Conservation (phyloP, 2,113 vertebrate genomes). For the Lophochroa leadbeateri region DNA sequence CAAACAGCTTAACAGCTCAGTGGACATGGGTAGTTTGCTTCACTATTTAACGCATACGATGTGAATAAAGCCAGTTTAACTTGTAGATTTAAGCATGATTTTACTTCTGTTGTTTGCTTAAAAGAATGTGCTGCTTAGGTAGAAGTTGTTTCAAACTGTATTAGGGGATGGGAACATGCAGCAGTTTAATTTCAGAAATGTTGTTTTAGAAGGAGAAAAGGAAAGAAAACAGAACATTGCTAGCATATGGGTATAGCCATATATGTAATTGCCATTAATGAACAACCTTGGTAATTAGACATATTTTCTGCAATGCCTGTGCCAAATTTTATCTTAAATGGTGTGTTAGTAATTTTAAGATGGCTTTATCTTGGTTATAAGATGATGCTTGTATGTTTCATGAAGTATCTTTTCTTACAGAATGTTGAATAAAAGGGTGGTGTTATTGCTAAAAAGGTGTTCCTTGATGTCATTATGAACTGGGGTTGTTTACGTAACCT, state of each 20-base stretch:
- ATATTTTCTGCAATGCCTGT: not conserved
- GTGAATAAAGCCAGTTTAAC: not conserved
- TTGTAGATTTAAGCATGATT: not conserved
- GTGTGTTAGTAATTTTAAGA: not conserved
- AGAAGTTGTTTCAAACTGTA: not conserved
- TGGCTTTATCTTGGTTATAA: not conserved
- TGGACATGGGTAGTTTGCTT: not conserved
- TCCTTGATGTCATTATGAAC: not conserved
- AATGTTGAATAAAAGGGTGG: not conserved
- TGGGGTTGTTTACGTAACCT: not conserved
- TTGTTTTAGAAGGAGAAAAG: not conserved
- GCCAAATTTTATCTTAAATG: not conserved
- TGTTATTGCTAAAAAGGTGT: not conserved
- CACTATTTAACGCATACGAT: not conserved
- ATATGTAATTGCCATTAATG: not conserved
- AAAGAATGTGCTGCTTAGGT: not conserved
- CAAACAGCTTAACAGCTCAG: not conserved
- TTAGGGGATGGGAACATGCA: not conserved
- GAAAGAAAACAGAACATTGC: not conserved
- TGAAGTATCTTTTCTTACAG: not conserved
- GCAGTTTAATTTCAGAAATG: not conserved
- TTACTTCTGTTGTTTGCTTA: not conserved
- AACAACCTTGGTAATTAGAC: not conserved
- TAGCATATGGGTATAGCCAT: not conserved
- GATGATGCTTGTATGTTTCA: not conserved